Percentiles rank a stretch among this genome's conserved stretches.
These are phyloP conservation scores for Oreochromis tanganicae DNA, from an alignment of 2,113 vertebrate genomes.

Conservation along the genomic window DNA sequence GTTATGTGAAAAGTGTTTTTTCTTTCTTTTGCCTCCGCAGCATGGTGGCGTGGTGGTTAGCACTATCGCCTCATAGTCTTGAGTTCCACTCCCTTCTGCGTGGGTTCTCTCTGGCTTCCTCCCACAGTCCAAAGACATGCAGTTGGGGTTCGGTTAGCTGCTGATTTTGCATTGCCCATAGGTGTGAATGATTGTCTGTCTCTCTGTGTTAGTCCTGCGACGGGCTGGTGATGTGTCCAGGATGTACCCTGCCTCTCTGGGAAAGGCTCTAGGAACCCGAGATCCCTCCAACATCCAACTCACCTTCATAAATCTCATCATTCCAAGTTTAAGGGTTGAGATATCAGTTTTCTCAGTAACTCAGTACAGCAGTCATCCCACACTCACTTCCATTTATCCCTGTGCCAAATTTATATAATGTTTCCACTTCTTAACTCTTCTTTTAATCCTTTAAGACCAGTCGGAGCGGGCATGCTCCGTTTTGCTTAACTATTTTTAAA, in stretches of 20 bases:
- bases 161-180: neutral
- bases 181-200: neutral
- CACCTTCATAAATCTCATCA: neutral
- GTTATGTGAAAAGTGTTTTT: neutral
- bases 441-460: neutral
- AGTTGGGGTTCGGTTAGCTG: neutral
- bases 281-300: neutral
- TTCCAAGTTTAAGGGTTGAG: neutral
- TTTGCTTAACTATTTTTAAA: too few species aligned
- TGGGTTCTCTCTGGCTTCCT: neutral
- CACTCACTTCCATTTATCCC: neutral
- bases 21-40: neutral
- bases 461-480: too few species aligned
- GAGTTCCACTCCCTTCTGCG: neutral
- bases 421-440: neutral
- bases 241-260: neutral
- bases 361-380: neutral
- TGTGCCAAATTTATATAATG: neutral
- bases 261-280: neutral
- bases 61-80: neutral
- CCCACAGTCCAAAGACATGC: neutral
- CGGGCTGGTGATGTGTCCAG: neutral
- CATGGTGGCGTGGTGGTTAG: neutral
- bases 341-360: neutral
- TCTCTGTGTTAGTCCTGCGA: neutral